Base-by-base conservation (phyloP, 2,888 invertebrate genomes). In the Drosophila borborema region DNA sequence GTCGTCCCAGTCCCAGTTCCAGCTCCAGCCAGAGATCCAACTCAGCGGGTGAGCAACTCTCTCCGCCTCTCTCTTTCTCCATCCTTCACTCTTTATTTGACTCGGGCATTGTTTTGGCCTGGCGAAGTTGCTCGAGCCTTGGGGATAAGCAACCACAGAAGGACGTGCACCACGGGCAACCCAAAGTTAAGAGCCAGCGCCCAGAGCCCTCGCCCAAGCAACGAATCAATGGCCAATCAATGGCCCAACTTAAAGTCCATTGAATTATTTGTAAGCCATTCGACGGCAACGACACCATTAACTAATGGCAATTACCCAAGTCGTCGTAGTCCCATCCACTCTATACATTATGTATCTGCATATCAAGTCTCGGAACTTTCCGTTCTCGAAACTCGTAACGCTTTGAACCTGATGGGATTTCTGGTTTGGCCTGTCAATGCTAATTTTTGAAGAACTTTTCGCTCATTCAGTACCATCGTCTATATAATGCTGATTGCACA, bases 191-290 rank as follows among this genome's bases (percentile, higher is more conserved):
- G 31, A n/a, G 12, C 12, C 14, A 2, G 58, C 18, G 6, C 34
- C 45, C 34, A n/a, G 14, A 28, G 10, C 6, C 28, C 5, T 28
- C 28, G 28, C 28, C 28, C 28, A 5, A 40, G 51, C 41, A 63
- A 51, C 46, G 18, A 60, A 66, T 58, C 48, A 65, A 64, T 53
- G 48, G 71, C 54, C 53, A 64, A 54, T 72, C 73, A 58, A 43
- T 18, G 8, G 36, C n/a, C 43, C 48, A 59, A 49, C 61, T 51
- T 56, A 41, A 69, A 66, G 23, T 45, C 56, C 31, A 49, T 64
- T 73, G 51, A 75, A 72, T 72, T 62, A 58, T 62, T 62, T 58
- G 51, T 58, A 18, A 38, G 46, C 43, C 72, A 34, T 16, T 12
- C 16, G 38, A 9, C 28, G 28, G 31, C 48, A 36, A n/a, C n/a